phyloP scores from a whole-genome alignment of 2,888 invertebrate genomes.

The Laspeyria flexula region DNA sequence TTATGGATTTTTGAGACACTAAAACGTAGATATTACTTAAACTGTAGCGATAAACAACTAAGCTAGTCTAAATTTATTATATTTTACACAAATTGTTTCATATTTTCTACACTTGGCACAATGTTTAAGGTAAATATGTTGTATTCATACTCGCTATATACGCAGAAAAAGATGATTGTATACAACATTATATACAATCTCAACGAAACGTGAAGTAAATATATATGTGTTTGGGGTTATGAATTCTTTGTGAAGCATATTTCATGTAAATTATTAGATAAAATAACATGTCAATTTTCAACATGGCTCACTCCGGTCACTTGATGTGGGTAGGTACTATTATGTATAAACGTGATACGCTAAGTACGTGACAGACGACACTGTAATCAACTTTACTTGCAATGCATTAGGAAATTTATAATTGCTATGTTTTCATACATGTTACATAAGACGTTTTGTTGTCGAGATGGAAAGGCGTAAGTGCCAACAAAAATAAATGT shows the following conservation, averaged over 20 bases:
- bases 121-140: slow-evolving; percentile 65
- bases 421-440: slow-evolving; percentile 12
- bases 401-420: slow-evolving; percentile 25
- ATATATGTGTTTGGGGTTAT: slow-evolving; percentile 8
- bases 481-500: slow-evolving; percentile 34
- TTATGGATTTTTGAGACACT: slow-evolving; percentile 62
- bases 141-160: slow-evolving; percentile 29
- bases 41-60: slow-evolving; percentile 30
- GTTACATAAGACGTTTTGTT: slow-evolving; percentile 41
- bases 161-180: slow-evolving; percentile 34
- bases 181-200: slow-evolving; percentile 34
- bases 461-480: slow-evolving; percentile 21
- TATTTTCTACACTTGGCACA: slow-evolving; percentile 41
- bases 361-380: slow-evolving; percentile 36
- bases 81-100: slow-evolving; percentile 14
- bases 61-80: slow-evolving; percentile 26
- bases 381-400: slow-evolving; percentile 24
- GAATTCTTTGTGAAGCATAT: slow-evolving; percentile 15
- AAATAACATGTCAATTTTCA: slow-evolving; percentile 68
- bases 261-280: slow-evolving; percentile 21
- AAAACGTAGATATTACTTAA: slow-evolving; percentile 46
- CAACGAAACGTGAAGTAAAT: slow-evolving; percentile 18
- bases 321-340: slow-evolving; percentile 49
- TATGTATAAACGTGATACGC: slow-evolving; percentile 44
- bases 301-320: slow-evolving; percentile 72